phyloP scores from a whole-genome alignment of 2,888 invertebrate species.

The Dioctria rufipes region DNA sequence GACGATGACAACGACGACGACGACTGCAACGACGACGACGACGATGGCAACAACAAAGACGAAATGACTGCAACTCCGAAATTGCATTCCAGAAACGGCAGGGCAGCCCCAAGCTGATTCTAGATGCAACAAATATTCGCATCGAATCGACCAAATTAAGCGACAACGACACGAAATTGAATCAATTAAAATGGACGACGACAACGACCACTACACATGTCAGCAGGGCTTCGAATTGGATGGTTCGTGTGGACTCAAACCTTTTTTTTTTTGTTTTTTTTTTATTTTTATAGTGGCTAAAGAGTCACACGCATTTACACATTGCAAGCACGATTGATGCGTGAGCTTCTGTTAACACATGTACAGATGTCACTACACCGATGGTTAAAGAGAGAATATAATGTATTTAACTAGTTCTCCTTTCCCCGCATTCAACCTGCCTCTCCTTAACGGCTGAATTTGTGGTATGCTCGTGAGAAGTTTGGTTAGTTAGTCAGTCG shows the following conservation, averaged over 20 bases:
- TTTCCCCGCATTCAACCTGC: background rate
- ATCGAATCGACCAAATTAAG: constrained; percentile 44
- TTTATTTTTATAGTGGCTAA: background rate
- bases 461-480: background rate
- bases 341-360: constrained; percentile 5
- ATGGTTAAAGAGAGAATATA: background rate
- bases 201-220: constrained; percentile 13
- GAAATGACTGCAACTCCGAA: background rate
- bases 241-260: background rate
- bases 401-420: background rate
- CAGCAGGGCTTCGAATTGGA: background rate
- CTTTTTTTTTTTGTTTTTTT: background rate
- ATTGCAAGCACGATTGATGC: background rate
- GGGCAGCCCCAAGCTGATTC: background rate
- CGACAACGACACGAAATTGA: constrained; percentile 49
- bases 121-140: constrained; percentile 24
- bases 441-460: no score
- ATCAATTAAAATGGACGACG: constrained; percentile 36
- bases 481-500: background rate
- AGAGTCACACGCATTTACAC: background rate
- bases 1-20: background rate
- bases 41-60: background rate
- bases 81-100: background rate
- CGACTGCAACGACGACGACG: no score
- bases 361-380: background rate